Evolutionary conservation across 2,113 vertebrate species (phyloP), one percentile per base, ranked within the genome.

Genomic region (Esox niger): DNA sequence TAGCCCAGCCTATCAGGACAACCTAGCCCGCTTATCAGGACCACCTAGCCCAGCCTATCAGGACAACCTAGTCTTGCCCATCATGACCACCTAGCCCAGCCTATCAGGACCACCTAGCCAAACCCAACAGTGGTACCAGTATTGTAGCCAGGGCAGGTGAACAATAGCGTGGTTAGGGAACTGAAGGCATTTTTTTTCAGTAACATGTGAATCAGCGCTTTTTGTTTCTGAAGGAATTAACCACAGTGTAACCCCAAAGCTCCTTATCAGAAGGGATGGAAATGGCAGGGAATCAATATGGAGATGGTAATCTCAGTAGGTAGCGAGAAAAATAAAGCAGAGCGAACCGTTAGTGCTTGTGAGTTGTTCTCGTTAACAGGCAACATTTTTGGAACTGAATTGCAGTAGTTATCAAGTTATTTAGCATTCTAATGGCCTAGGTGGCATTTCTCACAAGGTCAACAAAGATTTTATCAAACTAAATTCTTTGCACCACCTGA

Each of bases 141-240:
- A 25, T 9, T 56, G 11, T 27, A 57, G 25, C 6, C 13, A 13
- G 62, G 33, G 76, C 61, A 30, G 52, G 56, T 17, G 52, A 75
- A 29, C 66, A 6, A 73, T 13, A 57, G 3, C 21, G 17, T 57
- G 55, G 55, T 57, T 29, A 10, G 25, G 10, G 38, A 43, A 29
- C 25, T 21, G 1, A 26, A 73, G 69, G 59, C 62, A 64, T 27
- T 66, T 70, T 38, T 61, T 65, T 77, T 66, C 68, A 66, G 69
- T 66, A 72, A 21, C 68, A 65, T 35, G 76, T 64, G 59, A 79
- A 73, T 83, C 79, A 75, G 78, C 76, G 68, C 49, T 77, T 72
- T 15, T 33, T n/a, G 6, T 56, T 49, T 60, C 46, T 66, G 47
- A n/a, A 21, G 59, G 11, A 11, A 6, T 7, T 17, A n/a, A 2